phyloP scores from a whole-genome alignment of 2,888 invertebrate species.

The Synanthedon formicaeformis region DNA sequence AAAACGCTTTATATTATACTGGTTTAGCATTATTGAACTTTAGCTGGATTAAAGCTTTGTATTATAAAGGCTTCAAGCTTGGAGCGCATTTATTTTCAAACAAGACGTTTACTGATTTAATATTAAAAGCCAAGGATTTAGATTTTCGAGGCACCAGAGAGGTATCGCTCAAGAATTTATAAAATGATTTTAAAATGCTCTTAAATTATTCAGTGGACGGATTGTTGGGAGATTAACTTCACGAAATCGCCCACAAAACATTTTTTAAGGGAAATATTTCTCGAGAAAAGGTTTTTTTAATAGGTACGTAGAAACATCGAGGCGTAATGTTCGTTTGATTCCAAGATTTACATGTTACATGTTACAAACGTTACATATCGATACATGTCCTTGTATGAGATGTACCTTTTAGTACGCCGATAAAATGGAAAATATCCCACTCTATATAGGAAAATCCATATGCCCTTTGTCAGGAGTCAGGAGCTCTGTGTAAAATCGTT shows the following conservation, averaged over 20 bases:
- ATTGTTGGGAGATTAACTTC: conserved; percentile 29
- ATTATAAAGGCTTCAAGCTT: not conserved
- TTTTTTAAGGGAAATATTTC: conserved; percentile 13
- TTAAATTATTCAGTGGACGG: conserved; percentile 36
- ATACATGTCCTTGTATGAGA: too few species aligned
- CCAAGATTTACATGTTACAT: too few species aligned
- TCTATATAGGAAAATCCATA: too few species aligned
- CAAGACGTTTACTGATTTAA: conserved; percentile 20
- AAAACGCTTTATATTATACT: not conserved
- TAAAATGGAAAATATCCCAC: too few species aligned
- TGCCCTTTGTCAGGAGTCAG: too few species aligned
- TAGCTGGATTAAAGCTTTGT: not conserved
- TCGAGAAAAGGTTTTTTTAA: not conserved
- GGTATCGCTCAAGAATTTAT: conserved; percentile 19
- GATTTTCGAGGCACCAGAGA: conserved; percentile 18
- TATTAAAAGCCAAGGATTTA: conserved; percentile 28
- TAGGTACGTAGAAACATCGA: too few species aligned
- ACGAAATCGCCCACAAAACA: conserved; percentile 16
- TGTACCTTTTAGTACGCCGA: too few species aligned
- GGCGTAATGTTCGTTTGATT: too few species aligned
- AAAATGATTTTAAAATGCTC: conserved; percentile 36
- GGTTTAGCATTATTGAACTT: not conserved
- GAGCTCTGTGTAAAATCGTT: too few species aligned
- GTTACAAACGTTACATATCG: too few species aligned
- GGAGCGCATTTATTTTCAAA: conserved; percentile 7